These are phyloP conservation scores for Lamproptera curius DNA, from an alignment of 2,888 invertebrate species.

Conservation along the genomic window DNA sequence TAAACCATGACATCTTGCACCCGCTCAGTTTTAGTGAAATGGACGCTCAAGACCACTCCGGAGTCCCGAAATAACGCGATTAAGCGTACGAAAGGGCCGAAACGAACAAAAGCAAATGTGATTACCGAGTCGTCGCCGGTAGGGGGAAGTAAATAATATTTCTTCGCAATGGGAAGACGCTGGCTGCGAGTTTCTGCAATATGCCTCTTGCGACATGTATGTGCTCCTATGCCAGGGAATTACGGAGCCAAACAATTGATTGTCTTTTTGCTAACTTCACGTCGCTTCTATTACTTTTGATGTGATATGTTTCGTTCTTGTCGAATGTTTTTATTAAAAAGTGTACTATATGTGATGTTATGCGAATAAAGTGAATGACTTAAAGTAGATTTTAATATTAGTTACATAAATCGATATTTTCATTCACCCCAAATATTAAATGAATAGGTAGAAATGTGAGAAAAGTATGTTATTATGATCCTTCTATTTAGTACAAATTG, in stretches of 20 bases:
- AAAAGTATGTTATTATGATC: no score
- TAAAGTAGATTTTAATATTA: no score
- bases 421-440: no score
- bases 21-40: no score
- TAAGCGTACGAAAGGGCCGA: slow-evolving; percentile 72
- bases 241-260: no score
- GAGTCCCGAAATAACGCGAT: slow-evolving; percentile 73
- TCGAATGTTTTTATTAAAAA: background rate
- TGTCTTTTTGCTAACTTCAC: no score
- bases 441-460: no score
- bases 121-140: slow-evolving; percentile 70
- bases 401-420: no score
- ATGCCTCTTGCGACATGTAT: slow-evolving; percentile 18
- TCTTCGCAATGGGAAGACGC: slow-evolving; percentile 53
- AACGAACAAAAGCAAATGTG: slow-evolving; percentile 76
- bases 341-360: background rate
- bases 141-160: slow-evolving; percentile 73
- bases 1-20: no score
- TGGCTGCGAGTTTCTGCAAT: slow-evolving; percentile 26
- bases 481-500: no score
- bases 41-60: slow-evolving; percentile 46
- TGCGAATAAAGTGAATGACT: no score
- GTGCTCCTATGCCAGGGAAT: background rate
- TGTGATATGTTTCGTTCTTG: background rate
- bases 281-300: background rate